Evolutionary conservation across 2,888 invertebrate genomes (phyloP).

Genomic region (Drosophila mimica): DNA sequence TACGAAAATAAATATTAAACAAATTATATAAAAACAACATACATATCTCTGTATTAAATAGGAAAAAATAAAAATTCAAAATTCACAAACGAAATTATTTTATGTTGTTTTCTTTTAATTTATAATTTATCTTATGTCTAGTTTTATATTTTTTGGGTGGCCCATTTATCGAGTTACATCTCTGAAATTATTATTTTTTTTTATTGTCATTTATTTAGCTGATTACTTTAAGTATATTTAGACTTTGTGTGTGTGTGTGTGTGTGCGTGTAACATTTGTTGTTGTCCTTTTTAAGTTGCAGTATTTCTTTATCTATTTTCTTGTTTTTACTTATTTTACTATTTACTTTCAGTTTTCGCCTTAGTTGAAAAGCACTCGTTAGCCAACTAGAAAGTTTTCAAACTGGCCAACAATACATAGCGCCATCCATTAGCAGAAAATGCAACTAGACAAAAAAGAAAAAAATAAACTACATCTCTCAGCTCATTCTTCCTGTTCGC

Average conservation of each 20-base stretch:
- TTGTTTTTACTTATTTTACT: not conserved
- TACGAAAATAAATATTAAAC: slow-evolving; percentile 34
- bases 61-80: slow-evolving; percentile 53
- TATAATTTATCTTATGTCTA: slow-evolving; percentile 39
- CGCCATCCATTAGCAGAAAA: slow-evolving; percentile 16
- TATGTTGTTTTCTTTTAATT: slow-evolving; percentile 59
- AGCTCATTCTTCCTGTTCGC: slow-evolving; percentile 33
- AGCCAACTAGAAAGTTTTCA: slow-evolving; percentile 17
- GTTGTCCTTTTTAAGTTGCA: slow-evolving; percentile 30
- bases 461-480: slow-evolving; percentile 19
- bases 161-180: not conserved
- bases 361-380: slow-evolving; percentile 16
- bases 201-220: slow-evolving; percentile 22
- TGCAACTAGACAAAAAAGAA: slow-evolving; percentile 10
- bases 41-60: slow-evolving; percentile 32
- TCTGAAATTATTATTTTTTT: slow-evolving; percentile 5
- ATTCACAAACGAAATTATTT: slow-evolving; percentile 43
- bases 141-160: slow-evolving; percentile 35
- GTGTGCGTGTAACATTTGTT: slow-evolving; percentile 31
- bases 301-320: not conserved
- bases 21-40: slow-evolving; percentile 28
- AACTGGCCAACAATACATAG: slow-evolving; percentile 11
- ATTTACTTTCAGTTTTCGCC: slow-evolving; percentile 1
- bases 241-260: slow-evolving; percentile 28
- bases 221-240: slow-evolving; percentile 24